Conservation (phyloP, 2,888 invertebrate genomes). For the Adela reaumurella region DNA sequence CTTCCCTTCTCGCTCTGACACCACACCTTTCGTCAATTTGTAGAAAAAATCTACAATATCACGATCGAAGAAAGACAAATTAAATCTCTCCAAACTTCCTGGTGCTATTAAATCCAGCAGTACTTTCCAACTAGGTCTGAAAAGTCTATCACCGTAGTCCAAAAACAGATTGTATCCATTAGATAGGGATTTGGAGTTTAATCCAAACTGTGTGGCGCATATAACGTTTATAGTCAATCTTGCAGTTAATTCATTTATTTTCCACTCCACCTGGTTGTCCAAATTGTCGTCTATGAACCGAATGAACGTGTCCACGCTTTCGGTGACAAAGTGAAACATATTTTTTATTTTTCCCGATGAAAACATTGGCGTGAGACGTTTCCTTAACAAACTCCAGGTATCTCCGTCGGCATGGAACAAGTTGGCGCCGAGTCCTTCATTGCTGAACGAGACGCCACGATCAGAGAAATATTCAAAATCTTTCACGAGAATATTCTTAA, state of each 20-base stretch:
- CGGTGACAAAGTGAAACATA: slow-evolving; percentile 24
- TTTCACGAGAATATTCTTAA: slow-evolving; percentile 28
- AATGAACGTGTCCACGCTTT: slow-evolving; percentile 20
- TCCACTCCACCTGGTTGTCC: neutral
- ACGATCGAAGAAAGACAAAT: slow-evolving; percentile 5
- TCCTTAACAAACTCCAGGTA: slow-evolving; percentile 23
- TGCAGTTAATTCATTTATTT: slow-evolving; percentile 3
- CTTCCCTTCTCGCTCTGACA: too few species aligned
- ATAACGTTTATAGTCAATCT: slow-evolving; percentile 8
- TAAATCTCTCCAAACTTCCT: neutral
- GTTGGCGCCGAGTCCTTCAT: slow-evolving; percentile 23
- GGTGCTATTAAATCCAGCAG: neutral
- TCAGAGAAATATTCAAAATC: slow-evolving; percentile 27
- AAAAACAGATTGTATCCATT: slow-evolving; percentile 7
- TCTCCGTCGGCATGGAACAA: slow-evolving; percentile 26
- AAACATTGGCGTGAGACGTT: slow-evolving; percentile 27
- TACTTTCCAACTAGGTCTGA: neutral
- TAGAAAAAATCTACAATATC: slow-evolving; percentile 4
- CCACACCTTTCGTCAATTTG: neutral
- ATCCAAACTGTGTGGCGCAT: slow-evolving; percentile 8
- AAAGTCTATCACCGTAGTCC: slow-evolving; percentile 7
- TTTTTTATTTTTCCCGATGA: slow-evolving; percentile 30
- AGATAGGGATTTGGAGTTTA: slow-evolving; percentile 6
- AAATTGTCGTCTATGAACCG: slow-evolving; percentile 12
- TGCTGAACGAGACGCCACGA: slow-evolving; percentile 24